Conservation (phyloP, 2,888 invertebrate species). For the Caenorhabditis angaria region DNA sequence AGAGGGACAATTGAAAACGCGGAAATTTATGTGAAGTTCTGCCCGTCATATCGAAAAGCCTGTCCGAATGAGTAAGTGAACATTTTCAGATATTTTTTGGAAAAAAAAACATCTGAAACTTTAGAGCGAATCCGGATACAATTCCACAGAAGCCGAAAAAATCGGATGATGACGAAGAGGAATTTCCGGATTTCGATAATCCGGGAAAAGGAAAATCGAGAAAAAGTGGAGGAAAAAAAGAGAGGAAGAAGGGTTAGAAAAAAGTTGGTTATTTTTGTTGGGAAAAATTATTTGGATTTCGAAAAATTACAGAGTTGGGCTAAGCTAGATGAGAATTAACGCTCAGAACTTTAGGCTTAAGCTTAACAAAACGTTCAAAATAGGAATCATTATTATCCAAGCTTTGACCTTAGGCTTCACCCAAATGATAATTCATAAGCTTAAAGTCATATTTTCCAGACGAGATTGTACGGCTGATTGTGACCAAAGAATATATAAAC, state of each 20-base stretch:
- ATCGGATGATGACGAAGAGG: constrained; percentile 9
- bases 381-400: background rate
- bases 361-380: too few relatives aligned
- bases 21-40: constrained; percentile 49
- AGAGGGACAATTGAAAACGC: constrained; percentile 41
- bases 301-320: background rate
- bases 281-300: too few relatives aligned
- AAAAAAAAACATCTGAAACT: background rate
- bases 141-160: background rate
- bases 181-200: constrained; percentile 51
- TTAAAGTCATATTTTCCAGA: background rate
- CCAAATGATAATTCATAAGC: background rate
- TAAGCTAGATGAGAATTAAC: too few relatives aligned
- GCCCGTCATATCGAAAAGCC: constrained; percentile 46
- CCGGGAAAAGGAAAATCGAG: constrained; percentile 15
- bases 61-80: constrained; percentile 17
- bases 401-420: background rate
- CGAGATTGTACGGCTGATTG: constrained; percentile 62
- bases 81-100: background rate
- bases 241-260: background rate
- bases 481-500: constrained; percentile 46
- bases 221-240: background rate
- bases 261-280: too few relatives aligned
- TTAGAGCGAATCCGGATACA: background rate
- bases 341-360: too few relatives aligned